These are phyloP conservation scores for Heterohyrax brucei DNA, from an alignment of 2,797 vertebrate species.

Conservation along the genomic window DNA sequence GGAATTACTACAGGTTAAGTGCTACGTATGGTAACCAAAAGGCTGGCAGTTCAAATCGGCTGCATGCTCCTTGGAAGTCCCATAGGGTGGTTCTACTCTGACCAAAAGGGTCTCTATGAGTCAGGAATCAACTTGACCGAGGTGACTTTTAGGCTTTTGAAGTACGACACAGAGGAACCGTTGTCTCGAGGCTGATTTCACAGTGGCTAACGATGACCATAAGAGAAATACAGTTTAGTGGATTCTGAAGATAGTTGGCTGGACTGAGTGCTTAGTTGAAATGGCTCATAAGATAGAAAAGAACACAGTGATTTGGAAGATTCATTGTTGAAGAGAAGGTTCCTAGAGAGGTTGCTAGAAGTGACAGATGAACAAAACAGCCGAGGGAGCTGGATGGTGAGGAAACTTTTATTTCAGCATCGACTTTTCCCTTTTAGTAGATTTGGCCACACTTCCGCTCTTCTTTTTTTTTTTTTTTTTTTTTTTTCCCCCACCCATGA, in stretches of 20 bases:
- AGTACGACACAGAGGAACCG: too few relatives aligned
- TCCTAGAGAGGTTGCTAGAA: background rate
- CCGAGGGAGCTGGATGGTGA: background rate
- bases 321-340: background rate
- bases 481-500: rapidly evolving
- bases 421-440: background rate
- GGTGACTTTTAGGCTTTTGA: too few relatives aligned
- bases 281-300: background rate
- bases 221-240: background rate
- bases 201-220: background rate
- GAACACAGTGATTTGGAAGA: background rate
- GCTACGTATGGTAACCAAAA: too few relatives aligned
- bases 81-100: too few relatives aligned
- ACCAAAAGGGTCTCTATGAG: too few relatives aligned
- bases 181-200: too few relatives aligned
- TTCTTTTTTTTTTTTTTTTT: background rate
- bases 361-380: background rate
- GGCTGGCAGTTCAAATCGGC: too few relatives aligned
- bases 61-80: too few relatives aligned
- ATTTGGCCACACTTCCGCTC: background rate
- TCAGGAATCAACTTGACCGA: too few relatives aligned
- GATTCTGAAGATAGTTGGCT: background rate
- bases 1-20: background rate
- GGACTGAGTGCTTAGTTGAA: background rate
- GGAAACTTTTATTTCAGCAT: background rate